Base-by-base conservation (phyloP, 2,888 invertebrate species). In the Agrenia bidenticulata region DNA sequence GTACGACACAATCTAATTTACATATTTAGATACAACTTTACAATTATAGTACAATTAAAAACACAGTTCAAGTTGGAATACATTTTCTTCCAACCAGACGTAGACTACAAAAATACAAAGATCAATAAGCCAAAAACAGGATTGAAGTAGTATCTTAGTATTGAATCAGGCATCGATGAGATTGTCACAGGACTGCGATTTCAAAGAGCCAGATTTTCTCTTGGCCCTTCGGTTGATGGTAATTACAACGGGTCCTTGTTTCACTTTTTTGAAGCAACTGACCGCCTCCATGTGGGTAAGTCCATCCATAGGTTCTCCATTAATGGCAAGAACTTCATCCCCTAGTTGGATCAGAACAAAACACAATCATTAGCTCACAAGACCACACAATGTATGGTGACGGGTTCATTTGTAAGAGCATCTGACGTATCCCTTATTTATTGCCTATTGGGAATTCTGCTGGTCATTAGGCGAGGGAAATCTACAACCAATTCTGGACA, bases 261-360 rank as follows among this genome's bases (percentile, higher is more conserved):
- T 86, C 64, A 91, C 89, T 67, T 88, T 87, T 78, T 90, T 89
- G 81, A 92, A 91, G 41, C 67, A 51, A 56, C 87, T 85, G 56
- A 92, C 86, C 39, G 91, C 91, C 79, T 92, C 89, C 49, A 88
- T 84, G 79, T 92, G 89, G 0, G 89, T 89, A 74, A 90, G 83
- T 77, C 90, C 89, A 77, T 89, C 88, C 77, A 90, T 88, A 54
- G 88, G 86, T 76, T 88, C 87, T 13, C 90, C 90, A 81, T 91
- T 91, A 21, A 92, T 88, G 63, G 90, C 88, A 74, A 90, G 81
- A 76, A 92, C 87, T 81, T 91, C 89, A 79, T 92, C 91, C 58
- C 91, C 89, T 87, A 80, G 27, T 82, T 7, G 19, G 19, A 26
- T 32, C 26, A 17, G 32, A 32, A 55, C 55, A 55, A 55, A 55